These are phyloP conservation scores for Oryzias celebensis DNA, from an alignment of 2,113 vertebrate species.

Conservation along the genomic window DNA sequence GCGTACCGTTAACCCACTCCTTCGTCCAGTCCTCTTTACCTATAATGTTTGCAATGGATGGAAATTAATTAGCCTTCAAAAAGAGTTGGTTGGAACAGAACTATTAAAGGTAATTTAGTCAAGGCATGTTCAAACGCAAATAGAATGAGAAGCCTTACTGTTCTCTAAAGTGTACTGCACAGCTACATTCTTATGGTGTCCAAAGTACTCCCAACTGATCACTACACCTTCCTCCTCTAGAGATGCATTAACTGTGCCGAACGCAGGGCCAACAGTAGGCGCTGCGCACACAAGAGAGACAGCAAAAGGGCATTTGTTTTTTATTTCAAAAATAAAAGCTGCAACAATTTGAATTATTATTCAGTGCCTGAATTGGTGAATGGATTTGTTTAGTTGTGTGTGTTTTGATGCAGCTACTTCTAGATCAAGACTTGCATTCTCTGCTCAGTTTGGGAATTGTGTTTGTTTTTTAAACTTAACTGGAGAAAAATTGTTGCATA, in stretches of 20 bases:
- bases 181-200: constrained; percentile 89
- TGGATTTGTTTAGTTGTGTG: no score
- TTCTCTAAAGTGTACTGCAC: constrained; percentile 94
- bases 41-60: constrained; percentile 79
- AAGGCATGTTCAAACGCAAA: constrained; percentile 10
- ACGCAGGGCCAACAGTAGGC: constrained; percentile 81
- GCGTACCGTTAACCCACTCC: constrained; percentile 91
- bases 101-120: constrained; percentile 3
- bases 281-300: constrained; percentile 81
- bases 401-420: no score
- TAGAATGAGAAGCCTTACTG: constrained; percentile 85
- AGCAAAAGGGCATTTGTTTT: not conserved
- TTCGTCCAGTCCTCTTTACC: constrained; percentile 94
- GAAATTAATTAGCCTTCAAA: constrained; percentile 13
- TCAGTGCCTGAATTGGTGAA: no score
- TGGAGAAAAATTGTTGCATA: no score
- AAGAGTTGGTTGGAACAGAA: not conserved
- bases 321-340: not conserved
- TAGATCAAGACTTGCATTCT: no score
- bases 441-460: no score
- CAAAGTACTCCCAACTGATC: constrained; percentile 94
- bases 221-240: constrained; percentile 85
- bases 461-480: no score
- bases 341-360: no score
- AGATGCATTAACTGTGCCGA: constrained; percentile 86